Evolutionary conservation across 35 echinoderm and acorn worm species (phyloP), one percentile per base, ranked within the genome.

Genomic region (Diadema setosum): DNA sequence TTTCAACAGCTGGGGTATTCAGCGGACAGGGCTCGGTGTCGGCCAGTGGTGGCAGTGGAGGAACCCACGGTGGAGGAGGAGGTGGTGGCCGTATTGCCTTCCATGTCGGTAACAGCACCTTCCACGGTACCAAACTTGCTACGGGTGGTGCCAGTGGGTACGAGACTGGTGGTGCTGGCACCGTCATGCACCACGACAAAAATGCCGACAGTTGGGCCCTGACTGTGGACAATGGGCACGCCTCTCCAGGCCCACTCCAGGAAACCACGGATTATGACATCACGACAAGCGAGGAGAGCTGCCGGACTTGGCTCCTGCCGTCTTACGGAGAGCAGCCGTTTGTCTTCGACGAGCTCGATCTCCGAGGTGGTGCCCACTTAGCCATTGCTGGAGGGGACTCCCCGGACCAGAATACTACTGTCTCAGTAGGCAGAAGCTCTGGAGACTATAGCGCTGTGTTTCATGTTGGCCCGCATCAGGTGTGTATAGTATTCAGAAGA

Each of bases 401-500:
- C 37, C 63, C 74, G 15, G 82, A 84, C 65, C 75, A 56, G 36
- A 84, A 87, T 16, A 88, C 46, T 0, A 52, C 91, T 16, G 69
- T 86, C 24, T 30, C 23, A 42, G 67, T 90, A 11, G 82, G 48
- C 5, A 83, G 82, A 48, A 91, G 84, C 52, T 61, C 74, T 44
- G 94, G 94, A 12, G 94, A 97, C 39, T 52, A 21, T 15, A 40
- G 90, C 6, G 94, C 90, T 0, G 43, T 84, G 9, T 88, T 97
- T 20, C 94, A 97, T 59, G 61, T 97, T 32, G 94, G 94, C n/a
- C 94, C 94, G 9, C 65, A 84, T 35, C 94, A 96, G 94, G 94
- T 96, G 58, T 7, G 58, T 63, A n/a, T n/a, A n/a, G n/a, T n/a
- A n/a, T n/a, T n/a, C n/a, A n/a, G n/a, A n/a, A n/a, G n/a, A n/a